Percentiles rank a stretch among this genome's conserved stretches.
Conservation (phyloP, 1,140 invertebrate genomes). For the Magallana gigas region DNA sequence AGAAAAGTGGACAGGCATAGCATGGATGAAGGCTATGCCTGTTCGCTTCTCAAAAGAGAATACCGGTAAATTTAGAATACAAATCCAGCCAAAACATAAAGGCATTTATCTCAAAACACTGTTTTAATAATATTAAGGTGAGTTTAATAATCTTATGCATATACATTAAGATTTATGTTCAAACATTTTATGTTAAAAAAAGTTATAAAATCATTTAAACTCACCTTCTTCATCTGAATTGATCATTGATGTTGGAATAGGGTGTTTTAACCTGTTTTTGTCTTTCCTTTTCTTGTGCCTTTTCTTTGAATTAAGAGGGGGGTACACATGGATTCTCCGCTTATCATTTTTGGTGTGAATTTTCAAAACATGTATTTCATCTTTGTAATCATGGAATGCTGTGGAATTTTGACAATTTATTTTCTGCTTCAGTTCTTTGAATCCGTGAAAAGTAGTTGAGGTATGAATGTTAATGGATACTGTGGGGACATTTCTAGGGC, state of each 20-base stretch:
- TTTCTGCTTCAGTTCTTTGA: not conserved
- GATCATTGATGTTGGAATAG: not conserved
- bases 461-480: conserved; percentile 13
- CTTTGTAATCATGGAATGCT: not conserved
- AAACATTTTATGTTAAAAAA: not conserved
- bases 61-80: not conserved
- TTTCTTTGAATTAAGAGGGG: not conserved
- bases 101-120: not conserved
- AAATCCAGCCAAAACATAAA: not conserved
- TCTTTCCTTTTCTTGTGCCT: conserved; percentile 1
- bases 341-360: not conserved
- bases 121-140: not conserved
- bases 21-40: too few species aligned
- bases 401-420: not conserved
- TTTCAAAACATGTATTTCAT: conserved; percentile 6
- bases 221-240: not conserved
- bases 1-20: too few species aligned
- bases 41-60: not conserved
- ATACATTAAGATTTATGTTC: too few species aligned
- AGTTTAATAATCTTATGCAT: too few species aligned
- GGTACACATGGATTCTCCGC: not conserved
- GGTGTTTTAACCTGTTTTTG: not conserved
- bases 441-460: conserved; percentile 17
- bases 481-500: not conserved
- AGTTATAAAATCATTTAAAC: not conserved